Percentiles rank a stretch among this genome's conserved stretches.
These are phyloP conservation scores for Cryptosula pallasiana DNA, from an alignment of 2,888 invertebrate genomes.

Conservation along the genomic window DNA sequence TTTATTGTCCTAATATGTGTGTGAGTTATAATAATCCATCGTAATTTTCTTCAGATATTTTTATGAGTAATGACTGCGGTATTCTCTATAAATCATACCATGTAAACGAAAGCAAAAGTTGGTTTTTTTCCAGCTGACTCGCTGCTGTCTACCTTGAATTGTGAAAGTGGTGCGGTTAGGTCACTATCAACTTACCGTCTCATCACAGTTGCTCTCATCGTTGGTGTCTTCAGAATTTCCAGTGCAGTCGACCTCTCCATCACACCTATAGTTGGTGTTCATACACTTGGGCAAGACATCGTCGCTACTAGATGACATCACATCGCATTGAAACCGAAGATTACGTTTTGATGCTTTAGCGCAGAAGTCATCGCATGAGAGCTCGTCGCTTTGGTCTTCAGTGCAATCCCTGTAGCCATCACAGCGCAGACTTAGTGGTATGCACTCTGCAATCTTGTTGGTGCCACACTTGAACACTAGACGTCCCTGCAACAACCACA, in stretches of 20 bases:
- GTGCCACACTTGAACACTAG: not conserved
- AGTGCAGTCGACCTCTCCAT: slow-evolving; percentile 23
- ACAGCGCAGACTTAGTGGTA: not conserved
- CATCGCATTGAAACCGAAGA: not conserved
- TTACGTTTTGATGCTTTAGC: not conserved
- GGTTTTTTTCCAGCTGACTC: too few species aligned
- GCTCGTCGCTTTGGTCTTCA: not conserved
- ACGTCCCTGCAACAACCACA: not conserved
- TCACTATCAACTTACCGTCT: not conserved
- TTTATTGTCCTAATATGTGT: too few species aligned
- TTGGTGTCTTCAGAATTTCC: not conserved
- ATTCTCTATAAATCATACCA: too few species aligned
- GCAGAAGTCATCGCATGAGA: not conserved
- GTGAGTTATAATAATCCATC: too few species aligned
- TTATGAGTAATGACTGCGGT: too few species aligned
- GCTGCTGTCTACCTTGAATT: too few species aligned
- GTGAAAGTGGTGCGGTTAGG: too few species aligned
- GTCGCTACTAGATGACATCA: not conserved
- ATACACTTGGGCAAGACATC: not conserved
- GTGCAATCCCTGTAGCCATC: slow-evolving; percentile 1
- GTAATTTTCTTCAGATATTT: too few species aligned
- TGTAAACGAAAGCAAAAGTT: too few species aligned
- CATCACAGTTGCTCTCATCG: not conserved
- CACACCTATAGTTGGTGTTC: slow-evolving; percentile 8
- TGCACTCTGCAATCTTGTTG: not conserved